Conservation (phyloP, 2,888 invertebrate genomes). For the Oscheius myriophilus region DNA sequence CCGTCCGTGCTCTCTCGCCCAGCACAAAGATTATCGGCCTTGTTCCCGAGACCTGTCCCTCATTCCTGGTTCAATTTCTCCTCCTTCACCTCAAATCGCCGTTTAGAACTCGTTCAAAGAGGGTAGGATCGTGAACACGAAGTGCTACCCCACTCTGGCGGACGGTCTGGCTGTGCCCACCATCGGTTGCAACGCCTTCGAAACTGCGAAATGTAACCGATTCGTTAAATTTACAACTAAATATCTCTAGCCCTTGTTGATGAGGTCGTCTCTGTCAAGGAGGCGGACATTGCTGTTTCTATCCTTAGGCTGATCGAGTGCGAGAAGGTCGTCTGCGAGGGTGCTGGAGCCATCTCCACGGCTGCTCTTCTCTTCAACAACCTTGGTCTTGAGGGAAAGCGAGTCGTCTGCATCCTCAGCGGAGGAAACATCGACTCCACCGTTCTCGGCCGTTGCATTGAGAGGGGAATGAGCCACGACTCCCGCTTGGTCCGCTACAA, state of each 20-base stretch:
- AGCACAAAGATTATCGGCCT: conserved; percentile 86
- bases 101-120: conserved; percentile 80
- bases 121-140: conserved; percentile 79
- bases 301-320: conserved; percentile 73
- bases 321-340: conserved; percentile 82
- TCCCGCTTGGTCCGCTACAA: conserved; percentile 72
- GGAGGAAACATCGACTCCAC: conserved; percentile 75
- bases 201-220: conserved; percentile 78
- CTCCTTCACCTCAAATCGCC: not conserved
- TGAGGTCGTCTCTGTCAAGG: conserved; percentile 67
- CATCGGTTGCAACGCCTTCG: conserved; percentile 86
- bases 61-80: conserved; percentile 76
- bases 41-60: conserved; percentile 88
- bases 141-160: conserved; percentile 82
- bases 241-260: conserved; percentile 83
- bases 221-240: conserved; percentile 49
- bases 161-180: conserved; percentile 88
- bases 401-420: conserved; percentile 72
- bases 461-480: conserved; percentile 71
- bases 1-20: conserved; percentile 85
- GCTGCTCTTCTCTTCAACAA: conserved; percentile 85
- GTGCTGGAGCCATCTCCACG: conserved; percentile 85
- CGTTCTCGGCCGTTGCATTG: conserved; percentile 72
- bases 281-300: conserved; percentile 73
- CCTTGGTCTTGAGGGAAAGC: conserved; percentile 71